Evolutionary conservation across 2,888 invertebrate species (phyloP), one percentile per base, ranked within the genome.

Genomic region (Mechanitis messenoides): DNA sequence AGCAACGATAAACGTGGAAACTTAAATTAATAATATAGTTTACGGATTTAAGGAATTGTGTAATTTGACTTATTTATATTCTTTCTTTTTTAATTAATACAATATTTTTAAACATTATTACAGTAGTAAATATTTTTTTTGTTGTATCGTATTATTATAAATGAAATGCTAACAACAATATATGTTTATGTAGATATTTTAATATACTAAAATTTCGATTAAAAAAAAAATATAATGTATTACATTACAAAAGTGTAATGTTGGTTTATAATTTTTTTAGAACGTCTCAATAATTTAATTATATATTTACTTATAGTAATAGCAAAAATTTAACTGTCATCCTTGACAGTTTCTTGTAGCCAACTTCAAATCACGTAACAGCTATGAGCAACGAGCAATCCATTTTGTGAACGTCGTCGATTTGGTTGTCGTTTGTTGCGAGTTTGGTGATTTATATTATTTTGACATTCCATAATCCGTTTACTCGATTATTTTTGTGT

Each of bases 1-100:
- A 81, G 87, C 71, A 71, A 74, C 84, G 79, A 79, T 72, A 76
- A 76, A 84, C 82, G 84, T 85, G 84, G 81, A 69, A 67, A 31
- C 6, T 50, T n/a, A 7, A 20, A 20, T 20, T 20, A n/a, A 5
- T n/a, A 78, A 75, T 79, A 79, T 74, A 72, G 76, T 73, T 74
- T 77, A 73, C 77, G 76, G 75, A 81, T 78, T 76, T 79, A 50
- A 9, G 31, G 6, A 35, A 6, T 35, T 6, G 35, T 35, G 20
- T 35, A 35, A 35, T 35, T 35, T 35, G 3, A 35, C 6, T 35
- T 35, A 35, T 35, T 5, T 35, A 5, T 35, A 5, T 35, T 35
- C 3, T 6, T 35, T 35, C 35, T 5, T 35, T 35, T 35, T 35
- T 35, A 35, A 35, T 35, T 3, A 35, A 3, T 5, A 35, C 35